Base-by-base conservation (phyloP, 2,888 invertebrate species). In the Harpalus rufipes region DNA sequence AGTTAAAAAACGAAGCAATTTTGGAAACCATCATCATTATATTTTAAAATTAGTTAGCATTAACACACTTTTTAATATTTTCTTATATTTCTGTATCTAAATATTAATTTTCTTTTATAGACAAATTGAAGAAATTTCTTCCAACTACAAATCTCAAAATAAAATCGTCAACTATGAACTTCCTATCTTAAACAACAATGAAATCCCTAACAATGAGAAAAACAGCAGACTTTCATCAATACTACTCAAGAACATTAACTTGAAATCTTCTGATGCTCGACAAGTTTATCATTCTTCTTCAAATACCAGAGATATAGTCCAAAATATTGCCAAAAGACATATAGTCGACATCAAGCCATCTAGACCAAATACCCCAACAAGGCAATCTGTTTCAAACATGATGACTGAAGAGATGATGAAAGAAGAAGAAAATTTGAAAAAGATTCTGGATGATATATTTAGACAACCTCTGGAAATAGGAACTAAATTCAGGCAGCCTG, bases 391-490 rank as follows among this genome's bases (percentile, higher is more conserved):
- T 8, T 51, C 44, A 51, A 51, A 12, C 4, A 51, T 51, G 44
- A 4, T 4, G 44, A 12, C 44, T 32, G 32, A 32, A 32, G 32
- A 32, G 5, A 32, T 32, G 32, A 32, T 32, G 32, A 32, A 32
- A 32, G 59, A 16, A 63, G 63, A 25, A 63, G 68, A 68, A 68
- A 32, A 68, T 7, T 7, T 39, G 32, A 39, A 68, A 14, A 68
- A 14, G 8, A 14, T n/a, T 14, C 0, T 68, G n/a, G 14, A 68
- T 5, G 32, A 68, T 68, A 63, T 63, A 18, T 68, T 68, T 7
- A 7, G 7, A 10, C 3, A 39, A 14, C 68, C 68, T 1, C 7
- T 68, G 10, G 39, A 39, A 68, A 39, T 68, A 0, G 14, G 2
- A 14, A 12, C 39, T n/a, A 68, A 14, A 68, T 39, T 68, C 7